A percentile compares a stretch with the other conserved stretches of the same genome.
Conservation (phyloP, 2,888 invertebrate genomes). For the Oscheius sp. region DNA sequence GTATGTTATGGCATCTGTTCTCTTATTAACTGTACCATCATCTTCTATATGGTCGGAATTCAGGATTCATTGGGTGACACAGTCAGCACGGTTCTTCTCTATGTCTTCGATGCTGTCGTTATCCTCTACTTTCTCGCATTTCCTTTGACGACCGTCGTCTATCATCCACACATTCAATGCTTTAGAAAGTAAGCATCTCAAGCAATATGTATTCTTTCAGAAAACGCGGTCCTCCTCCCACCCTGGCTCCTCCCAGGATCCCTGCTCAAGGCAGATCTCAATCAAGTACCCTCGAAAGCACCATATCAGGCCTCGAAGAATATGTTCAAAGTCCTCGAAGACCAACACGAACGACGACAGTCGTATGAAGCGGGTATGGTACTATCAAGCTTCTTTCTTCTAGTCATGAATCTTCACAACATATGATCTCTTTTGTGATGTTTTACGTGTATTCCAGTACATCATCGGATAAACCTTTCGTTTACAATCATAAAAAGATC, state of each 20-base stretch:
- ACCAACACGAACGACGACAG: conserved; percentile 18
- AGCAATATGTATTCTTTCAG: not conserved
- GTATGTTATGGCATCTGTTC: conserved; percentile 56
- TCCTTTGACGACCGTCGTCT: conserved; percentile 61
- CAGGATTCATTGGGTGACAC: conserved; percentile 57
- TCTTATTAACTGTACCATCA: conserved; percentile 54
- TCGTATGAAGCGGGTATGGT: conserved; percentile 12
- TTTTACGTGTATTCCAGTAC: no score
- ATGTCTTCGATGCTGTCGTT: conserved; percentile 61
- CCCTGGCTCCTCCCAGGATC: not conserved
- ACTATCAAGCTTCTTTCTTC: no score
- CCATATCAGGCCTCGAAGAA: conserved; percentile 38
- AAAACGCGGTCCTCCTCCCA: not conserved
- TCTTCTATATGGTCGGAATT: conserved; percentile 67
- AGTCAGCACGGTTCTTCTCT: conserved; percentile 56
- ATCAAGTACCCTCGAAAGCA: conserved; percentile 42
- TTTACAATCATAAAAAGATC: no score
- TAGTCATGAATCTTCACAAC: no score
- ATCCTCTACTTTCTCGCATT: conserved; percentile 63
- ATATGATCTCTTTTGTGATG: no score
- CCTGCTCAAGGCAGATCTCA: conserved; percentile 27
- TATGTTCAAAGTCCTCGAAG: conserved; percentile 29
- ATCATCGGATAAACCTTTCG: no score
- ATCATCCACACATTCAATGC: conserved; percentile 64
- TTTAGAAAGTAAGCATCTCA: conserved; percentile 29